Evolutionary conservation across 2,888 invertebrate species (phyloP).

Genomic region (Cryptocephalus moraei): DNA sequence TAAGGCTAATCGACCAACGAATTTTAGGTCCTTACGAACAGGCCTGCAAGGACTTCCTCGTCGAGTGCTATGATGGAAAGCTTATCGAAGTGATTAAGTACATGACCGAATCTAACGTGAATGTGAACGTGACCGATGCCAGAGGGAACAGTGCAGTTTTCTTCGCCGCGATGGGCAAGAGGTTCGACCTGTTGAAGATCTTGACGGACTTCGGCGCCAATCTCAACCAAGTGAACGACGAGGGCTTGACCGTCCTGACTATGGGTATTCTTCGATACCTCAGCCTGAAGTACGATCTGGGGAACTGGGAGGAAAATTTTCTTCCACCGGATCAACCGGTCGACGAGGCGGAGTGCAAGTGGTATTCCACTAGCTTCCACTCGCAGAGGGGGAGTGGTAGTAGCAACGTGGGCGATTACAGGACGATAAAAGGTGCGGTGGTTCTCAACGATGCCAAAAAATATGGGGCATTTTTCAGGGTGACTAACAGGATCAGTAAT

Average conservation of each 20-base stretch:
- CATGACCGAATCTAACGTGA: constrained; percentile 35
- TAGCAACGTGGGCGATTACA: too few species aligned
- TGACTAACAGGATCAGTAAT: too few species aligned
- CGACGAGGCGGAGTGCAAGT: too few species aligned
- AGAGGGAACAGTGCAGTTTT: constrained; percentile 46
- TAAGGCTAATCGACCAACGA: neutral
- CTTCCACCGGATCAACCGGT: constrained; percentile 39
- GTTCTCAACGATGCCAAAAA: too few species aligned
- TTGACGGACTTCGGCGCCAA: constrained; percentile 44
- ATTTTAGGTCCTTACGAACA: constrained; percentile 20
- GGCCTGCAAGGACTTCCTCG: constrained; percentile 27
- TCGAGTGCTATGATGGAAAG: constrained; percentile 23
- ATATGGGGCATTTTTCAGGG: too few species aligned
- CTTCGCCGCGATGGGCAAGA: constrained; percentile 43
- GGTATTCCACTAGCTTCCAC: too few species aligned
- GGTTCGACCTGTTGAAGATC: constrained; percentile 35
- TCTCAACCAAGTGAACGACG: constrained; percentile 43
- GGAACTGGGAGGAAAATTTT: constrained; percentile 35
- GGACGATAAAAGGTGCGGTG: too few species aligned
- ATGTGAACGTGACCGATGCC: constrained; percentile 43
- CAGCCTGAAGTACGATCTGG: constrained; percentile 37
- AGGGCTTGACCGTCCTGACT: constrained; percentile 25
- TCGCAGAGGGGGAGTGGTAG: too few species aligned
- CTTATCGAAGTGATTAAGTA: constrained; percentile 30
- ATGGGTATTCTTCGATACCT: constrained; percentile 40